Evolutionary conservation across 2,113 vertebrate species (phyloP), one percentile per base, ranked within the genome.

Genomic region (Thinocorus orbignyianus): DNA sequence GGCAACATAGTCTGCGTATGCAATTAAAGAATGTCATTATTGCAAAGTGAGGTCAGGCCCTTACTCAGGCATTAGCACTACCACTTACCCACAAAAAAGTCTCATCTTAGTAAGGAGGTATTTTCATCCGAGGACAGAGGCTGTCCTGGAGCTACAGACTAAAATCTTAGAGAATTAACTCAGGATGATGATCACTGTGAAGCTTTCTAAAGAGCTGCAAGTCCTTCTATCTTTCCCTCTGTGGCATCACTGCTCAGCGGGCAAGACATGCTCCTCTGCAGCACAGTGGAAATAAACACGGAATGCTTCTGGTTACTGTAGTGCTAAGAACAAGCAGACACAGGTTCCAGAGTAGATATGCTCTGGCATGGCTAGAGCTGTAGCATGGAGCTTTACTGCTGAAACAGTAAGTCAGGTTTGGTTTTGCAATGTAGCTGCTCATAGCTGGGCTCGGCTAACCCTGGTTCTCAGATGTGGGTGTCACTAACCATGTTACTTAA

Each of bases 31-130:
- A 86, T 55, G 42, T 51, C 68, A 86, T 86, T 88, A 92, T 3
- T 86, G 55, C 65, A 57, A 86, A 94, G 61, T 86, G 83, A 94
- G 80, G 72, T 96, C 92, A 96, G 86, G 81, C 37, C 39, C 85
- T 83, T 81, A 71, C 42, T 83, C 70, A 51, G 76, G 44, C 86
- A 81, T 49, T 71, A 90, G 69, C 52, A 62, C 76, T 86, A 68
- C 41, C 31, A 70, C 41, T 92, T 77, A 46, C 46, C 54, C 64
- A 65, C 31, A 73, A 41, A 62, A 86, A 49, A 30, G 31, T 41
- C 76, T 88, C 64, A 26, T 64, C 71, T 64, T 70, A 88, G 42
- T n/a, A 20, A 35, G 77, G 35, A 33, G 18, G 9, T 80, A 77
- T 73, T 83, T 93, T 93, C 42, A 84, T 33, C 18, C 31, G 24